A percentile compares a stretch with the other conserved stretches of the same genome.
These are phyloP conservation scores for Trematomus bernacchii DNA, from an alignment of 2,797 vertebrate genomes.

Conservation along the genomic window DNA sequence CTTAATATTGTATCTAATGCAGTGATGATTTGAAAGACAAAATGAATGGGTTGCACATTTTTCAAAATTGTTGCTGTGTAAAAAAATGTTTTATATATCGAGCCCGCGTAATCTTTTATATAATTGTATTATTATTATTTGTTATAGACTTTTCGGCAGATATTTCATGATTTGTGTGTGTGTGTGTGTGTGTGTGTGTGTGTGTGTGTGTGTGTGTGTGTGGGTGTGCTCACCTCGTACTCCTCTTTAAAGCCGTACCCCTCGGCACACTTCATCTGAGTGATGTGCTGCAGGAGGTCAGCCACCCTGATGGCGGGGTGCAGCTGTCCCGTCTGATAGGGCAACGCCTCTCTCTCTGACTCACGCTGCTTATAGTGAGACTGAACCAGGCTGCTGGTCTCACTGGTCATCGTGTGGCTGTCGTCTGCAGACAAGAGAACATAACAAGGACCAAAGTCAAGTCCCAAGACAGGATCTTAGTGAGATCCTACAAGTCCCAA, in stretches of 20 bases:
- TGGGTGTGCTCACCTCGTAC: conserved; percentile 90
- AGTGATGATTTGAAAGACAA: too few relatives aligned
- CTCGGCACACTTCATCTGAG: conserved; percentile 98
- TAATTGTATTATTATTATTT: too few relatives aligned
- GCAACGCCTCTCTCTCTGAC: conserved; percentile 85
- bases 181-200: neutral
- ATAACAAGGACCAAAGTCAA: too few relatives aligned
- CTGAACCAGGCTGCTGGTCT: conserved; percentile 94
- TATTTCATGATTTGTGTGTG: too few relatives aligned
- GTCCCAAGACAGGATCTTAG: too few relatives aligned
- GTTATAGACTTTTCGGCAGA: too few relatives aligned
- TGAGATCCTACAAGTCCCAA: too few relatives aligned
- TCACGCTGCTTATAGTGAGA: conserved; percentile 95
- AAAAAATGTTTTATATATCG: too few relatives aligned
- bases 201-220: conserved; percentile 4
- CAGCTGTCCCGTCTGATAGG: conserved; percentile 95
- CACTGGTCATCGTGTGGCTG: conserved; percentile 94
- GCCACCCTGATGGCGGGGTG: conserved; percentile 97
- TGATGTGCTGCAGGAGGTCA: conserved; percentile 97
- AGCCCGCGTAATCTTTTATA: too few relatives aligned
- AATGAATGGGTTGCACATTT: too few relatives aligned
- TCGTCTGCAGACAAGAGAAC: conserved; percentile 86
- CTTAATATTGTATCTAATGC: too few relatives aligned
- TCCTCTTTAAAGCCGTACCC: conserved; percentile 99
- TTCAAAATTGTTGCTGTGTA: too few relatives aligned